Base-by-base conservation (phyloP, 2,888 invertebrate species). In the Dendrolimus pini region DNA sequence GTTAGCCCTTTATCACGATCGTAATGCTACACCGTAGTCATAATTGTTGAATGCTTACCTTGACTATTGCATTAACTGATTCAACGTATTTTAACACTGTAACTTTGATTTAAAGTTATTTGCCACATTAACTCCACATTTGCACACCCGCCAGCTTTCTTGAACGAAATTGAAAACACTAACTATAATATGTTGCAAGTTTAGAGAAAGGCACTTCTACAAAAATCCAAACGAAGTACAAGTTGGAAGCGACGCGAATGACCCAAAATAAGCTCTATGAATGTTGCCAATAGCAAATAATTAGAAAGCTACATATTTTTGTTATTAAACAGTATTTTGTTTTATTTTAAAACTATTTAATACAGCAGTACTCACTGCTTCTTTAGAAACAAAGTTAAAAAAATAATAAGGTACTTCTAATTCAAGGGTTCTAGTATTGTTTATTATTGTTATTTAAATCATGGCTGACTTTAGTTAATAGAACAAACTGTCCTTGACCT, bases 121-220 rank as follows among this genome's bases (percentile, higher is more conserved):
- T 80, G 76, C 72, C 78, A 82, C 79, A 75, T 72, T 72, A 67
- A 74, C 75, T 71, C 69, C 82, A 85, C 84, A 81, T 81, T 85
- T 82, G 86, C 90, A 89, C 90, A 89, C 89, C 90, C 89, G 89
- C 90, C 89, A 90, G 89, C 90, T 90, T 90, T 89, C 89, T 85
- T 87, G 65, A 75, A 76, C 72, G 74, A 77, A 77, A 85, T 83
- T 85, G 80, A 89, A 89, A 89, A 89, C 86, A 88, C 83, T 80
- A 84, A 85, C 80, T 85, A 85, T 75, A 80, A 82, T 88, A 87
- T 86, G 88, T 88, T 87, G 89, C 88, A 89, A 89, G 89, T 89
- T 88, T 88, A 89, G 87, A 85, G 89, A 89, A 89, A 90, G 90
- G 90, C 90, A 89, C 88, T 86, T 88, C 85, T 83, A 89, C 78